These are phyloP conservation scores for Caenorhabditis sp. DNA, from an alignment of 2,888 invertebrate species.

Conservation along the genomic window DNA sequence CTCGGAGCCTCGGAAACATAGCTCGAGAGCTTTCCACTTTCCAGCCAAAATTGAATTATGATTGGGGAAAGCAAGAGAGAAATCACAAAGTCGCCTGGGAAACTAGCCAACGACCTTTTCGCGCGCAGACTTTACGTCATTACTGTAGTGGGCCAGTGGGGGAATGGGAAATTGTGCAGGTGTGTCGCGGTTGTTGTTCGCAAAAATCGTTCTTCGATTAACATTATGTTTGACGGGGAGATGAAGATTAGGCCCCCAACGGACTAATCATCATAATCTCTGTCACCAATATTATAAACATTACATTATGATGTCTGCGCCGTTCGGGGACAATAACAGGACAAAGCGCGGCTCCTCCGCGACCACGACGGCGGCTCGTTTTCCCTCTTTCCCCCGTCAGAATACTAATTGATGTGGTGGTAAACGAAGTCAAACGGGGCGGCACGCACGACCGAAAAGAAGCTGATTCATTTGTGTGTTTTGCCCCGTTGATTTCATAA, in stretches of 20 bases:
- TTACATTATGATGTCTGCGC: slow-evolving; percentile 8
- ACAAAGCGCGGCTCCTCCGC: slow-evolving; percentile 2
- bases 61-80: too few relatives aligned
- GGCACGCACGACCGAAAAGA: neutral
- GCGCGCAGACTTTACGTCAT: too few relatives aligned
- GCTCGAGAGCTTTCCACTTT: too few relatives aligned
- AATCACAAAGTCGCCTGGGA: too few relatives aligned
- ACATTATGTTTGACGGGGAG: neutral
- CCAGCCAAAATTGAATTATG: too few relatives aligned
- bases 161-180: neutral
- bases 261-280: slow-evolving; percentile 17
- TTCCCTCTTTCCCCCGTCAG: slow-evolving; percentile 10
- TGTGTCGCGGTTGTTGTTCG: neutral
- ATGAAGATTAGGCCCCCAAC: slow-evolving; percentile 2
- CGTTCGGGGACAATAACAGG: slow-evolving; percentile 11
- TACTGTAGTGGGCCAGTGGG: neutral
- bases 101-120: too few relatives aligned
- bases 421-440: too few relatives aligned
- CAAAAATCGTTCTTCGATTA: neutral
- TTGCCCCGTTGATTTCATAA: neutral
- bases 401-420: slow-evolving; percentile 36
- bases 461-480: slow-evolving; percentile 42
- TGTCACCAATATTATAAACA: slow-evolving; percentile 11
- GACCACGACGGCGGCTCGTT: too few relatives aligned
- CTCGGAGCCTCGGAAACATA: too few relatives aligned